Percentiles rank a stretch among this genome's conserved stretches.
These are phyloP conservation scores for Condylura cristata DNA, from an alignment of 2,113 vertebrate genomes.

Conservation along the genomic window DNA sequence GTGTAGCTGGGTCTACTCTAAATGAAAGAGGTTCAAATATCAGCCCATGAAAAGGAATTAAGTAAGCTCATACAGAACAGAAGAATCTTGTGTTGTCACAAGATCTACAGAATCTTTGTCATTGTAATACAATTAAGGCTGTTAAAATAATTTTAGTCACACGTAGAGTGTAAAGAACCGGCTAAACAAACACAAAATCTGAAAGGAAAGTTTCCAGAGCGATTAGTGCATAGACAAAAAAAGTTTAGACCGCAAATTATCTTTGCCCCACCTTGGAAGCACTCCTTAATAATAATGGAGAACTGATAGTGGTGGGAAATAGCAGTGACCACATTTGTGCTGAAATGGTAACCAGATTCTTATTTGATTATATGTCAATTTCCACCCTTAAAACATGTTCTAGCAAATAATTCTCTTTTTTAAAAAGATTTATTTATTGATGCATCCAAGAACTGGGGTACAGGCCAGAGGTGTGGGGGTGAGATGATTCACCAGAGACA, in stretches of 20 bases:
- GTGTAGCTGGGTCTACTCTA: conserved; percentile 53
- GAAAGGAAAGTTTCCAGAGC: conserved; percentile 68
- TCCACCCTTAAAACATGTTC: conserved; percentile 46
- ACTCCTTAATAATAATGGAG: conserved; percentile 53
- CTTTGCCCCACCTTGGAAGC: conserved; percentile 36
- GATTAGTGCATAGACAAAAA: conserved; percentile 42
- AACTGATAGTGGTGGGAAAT: conserved; percentile 65
- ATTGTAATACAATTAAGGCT: conserved; percentile 64
- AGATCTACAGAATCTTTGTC: conserved; percentile 66
- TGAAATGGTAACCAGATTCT: conserved; percentile 54
- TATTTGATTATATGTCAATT: conserved; percentile 33
- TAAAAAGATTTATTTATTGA: no score
- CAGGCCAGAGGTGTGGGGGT: no score
- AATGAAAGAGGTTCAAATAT: conserved; percentile 78
- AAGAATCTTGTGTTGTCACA: conserved; percentile 72
- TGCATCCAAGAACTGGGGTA: no score
- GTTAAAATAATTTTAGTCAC: conserved; percentile 78
- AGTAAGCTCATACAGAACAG: conserved; percentile 64
- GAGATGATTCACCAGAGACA: no score
- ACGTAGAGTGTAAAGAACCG: conserved; percentile 53
- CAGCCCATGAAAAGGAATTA: conserved; percentile 76
- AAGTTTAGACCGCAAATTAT: conserved; percentile 46
- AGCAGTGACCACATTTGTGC: conserved; percentile 36
- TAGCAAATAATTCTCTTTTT: no score
- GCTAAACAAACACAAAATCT: conserved; percentile 69